phyloP scores from a whole-genome alignment of 2,797 vertebrate genomes.

The Enteromius viviparus region DNA sequence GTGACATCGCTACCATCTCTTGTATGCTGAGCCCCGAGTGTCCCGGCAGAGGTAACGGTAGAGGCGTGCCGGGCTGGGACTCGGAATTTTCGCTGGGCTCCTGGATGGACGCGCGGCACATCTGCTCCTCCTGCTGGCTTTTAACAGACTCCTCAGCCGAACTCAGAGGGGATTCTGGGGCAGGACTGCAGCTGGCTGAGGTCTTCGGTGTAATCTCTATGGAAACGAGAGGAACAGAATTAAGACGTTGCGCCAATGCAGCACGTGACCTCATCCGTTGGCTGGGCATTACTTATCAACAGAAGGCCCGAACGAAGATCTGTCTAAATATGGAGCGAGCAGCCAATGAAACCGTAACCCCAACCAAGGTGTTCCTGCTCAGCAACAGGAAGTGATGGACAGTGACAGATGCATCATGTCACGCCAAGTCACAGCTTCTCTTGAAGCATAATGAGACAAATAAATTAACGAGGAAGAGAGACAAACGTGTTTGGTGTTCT shows the following conservation, averaged over 20 bases:
- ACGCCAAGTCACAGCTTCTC: constrained; percentile 33
- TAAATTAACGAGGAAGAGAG: constrained; percentile 24
- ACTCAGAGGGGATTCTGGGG: constrained; percentile 86
- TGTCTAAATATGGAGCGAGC: constrained; percentile 30
- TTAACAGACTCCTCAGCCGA: constrained; percentile 85
- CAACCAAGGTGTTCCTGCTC: constrained; percentile 38
- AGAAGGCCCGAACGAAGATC: constrained; percentile 12
- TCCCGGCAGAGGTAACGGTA: constrained; percentile 81
- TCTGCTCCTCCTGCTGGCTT: constrained; percentile 77
- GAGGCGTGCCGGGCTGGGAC: constrained; percentile 77
- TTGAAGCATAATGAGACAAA: constrained; percentile 41
- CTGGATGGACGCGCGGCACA: constrained; percentile 68
- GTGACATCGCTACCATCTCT: constrained; percentile 86
- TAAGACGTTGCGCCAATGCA: constrained; percentile 5
- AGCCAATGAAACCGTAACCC: constrained; percentile 28
- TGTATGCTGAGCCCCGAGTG: constrained; percentile 88
- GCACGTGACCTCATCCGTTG: neutral
- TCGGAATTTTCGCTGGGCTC: constrained; percentile 80
- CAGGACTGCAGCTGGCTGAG: constrained; percentile 88
- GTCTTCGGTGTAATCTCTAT: constrained; percentile 90
- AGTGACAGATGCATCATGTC: constrained; percentile 44
- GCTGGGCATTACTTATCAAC: constrained; percentile 3
- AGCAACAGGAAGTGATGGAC: constrained; percentile 47
- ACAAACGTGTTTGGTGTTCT: neutral
- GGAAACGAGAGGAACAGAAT: constrained; percentile 48